Base-by-base conservation (phyloP, 2,113 vertebrate species). In the Psammodynastes pulverulentus region DNA sequence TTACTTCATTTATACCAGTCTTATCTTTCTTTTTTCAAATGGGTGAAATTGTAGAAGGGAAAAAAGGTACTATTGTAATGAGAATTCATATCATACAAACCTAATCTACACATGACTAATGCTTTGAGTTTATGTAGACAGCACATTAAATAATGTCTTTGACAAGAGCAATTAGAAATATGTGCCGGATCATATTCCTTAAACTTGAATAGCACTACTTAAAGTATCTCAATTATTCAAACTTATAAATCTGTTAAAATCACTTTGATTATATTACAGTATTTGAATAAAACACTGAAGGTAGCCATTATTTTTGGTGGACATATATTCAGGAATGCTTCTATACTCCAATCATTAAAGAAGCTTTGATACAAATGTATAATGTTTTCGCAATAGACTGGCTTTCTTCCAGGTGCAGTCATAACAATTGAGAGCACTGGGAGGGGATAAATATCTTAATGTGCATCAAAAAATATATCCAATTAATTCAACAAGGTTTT, bases 1-100 rank as follows among this genome's bases (percentile, higher is more conserved):
- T 48, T 53, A 67, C 56, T 94, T 95, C 79, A 95, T 95, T 94
- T 87, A 79, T 93, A 39, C 91, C 89, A 90, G 91, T 26, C 9
- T 95, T 26, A 24, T 92, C 10, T 84, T 34, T 87, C 29, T 87
- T 51, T 88, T 91, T 79, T 94, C n/a, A 79, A 95, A 94, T 95
- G 15, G 86, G 29, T 67, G 43, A 23, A 84, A 79, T 89, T 85
- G 49, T 92, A 58, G 24, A 89, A 13, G 34, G 21, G 56, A 17
- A 24, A 79, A 46, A 89, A 58, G 52, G 45, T 92, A 45, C 91
- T 48, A 9, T 13, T 87, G 0, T 0, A 0, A 67, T 93, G 48
- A 86, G 88, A 92, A 89, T 94, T 46, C 92, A 90, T 94, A 87
- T 49, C 29, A 90, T 93, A 86, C 21, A 54, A 62, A 49, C n/a